Evolutionary conservation across 2,888 invertebrate genomes (phyloP).

Genomic region (Dusona sp.): DNA sequence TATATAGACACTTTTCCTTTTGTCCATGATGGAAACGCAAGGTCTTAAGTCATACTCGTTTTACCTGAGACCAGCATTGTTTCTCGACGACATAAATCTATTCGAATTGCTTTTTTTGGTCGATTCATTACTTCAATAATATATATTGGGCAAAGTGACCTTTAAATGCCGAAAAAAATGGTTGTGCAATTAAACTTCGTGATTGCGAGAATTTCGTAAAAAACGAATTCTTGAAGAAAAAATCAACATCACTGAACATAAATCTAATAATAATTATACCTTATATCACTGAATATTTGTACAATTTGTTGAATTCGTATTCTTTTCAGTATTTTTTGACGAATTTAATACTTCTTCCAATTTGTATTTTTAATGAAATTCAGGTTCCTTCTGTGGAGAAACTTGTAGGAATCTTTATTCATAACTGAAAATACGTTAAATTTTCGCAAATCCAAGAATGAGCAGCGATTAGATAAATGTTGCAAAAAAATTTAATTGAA

Average conservation of each 20-base stretch:
- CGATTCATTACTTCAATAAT: background rate
- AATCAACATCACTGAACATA: background rate
- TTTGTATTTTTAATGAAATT: too few relatives aligned
- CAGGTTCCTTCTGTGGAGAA: too few relatives aligned
- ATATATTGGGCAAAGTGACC: background rate
- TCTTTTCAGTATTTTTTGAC: too few relatives aligned
- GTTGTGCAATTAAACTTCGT: background rate
- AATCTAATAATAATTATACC: too few relatives aligned
- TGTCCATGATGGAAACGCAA: constrained; percentile 20
- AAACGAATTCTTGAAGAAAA: background rate
- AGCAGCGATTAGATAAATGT: too few relatives aligned
- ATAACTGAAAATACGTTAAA: too few relatives aligned
- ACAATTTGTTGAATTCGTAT: too few relatives aligned
- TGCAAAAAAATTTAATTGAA: too few relatives aligned
- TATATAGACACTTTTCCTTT: constrained; percentile 42
- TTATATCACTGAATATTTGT: too few relatives aligned
- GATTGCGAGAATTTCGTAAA: background rate
- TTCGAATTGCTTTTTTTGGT: background rate
- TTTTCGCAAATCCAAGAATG: too few relatives aligned
- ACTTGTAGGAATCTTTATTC: too few relatives aligned
- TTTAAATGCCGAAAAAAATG: background rate
- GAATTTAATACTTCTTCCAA: too few relatives aligned
- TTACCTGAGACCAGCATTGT: background rate
- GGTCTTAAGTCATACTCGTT: constrained; percentile 37
- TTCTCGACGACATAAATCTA: background rate